Percentiles rank a stretch among this genome's conserved stretches.
Evolutionary conservation across 1,140 invertebrate species (phyloP).

Genomic region (Hyles vespertilio): DNA sequence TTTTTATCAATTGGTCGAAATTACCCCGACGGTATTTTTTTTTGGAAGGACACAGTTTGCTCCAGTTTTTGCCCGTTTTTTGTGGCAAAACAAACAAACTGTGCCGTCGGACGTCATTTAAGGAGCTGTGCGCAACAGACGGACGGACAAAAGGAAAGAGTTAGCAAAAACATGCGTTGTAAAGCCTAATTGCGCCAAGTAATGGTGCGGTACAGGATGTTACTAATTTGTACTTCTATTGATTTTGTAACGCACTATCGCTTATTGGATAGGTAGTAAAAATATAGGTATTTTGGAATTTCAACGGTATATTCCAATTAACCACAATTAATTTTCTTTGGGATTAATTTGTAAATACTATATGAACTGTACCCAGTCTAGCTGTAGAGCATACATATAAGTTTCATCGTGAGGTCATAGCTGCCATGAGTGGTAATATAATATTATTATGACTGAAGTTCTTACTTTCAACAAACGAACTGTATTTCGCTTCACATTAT

Average conservation of each 20-base stretch:
- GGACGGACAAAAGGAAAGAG: conserved; percentile 32
- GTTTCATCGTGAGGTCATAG: too few relatives aligned
- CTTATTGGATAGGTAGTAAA: background rate
- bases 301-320: too few relatives aligned
- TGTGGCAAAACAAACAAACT: conserved; percentile 29
- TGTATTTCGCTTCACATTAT: too few relatives aligned
- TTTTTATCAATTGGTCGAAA: conserved; percentile 24
- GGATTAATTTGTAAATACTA: too few relatives aligned
- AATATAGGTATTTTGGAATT: too few relatives aligned
- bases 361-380: too few relatives aligned
- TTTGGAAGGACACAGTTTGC: conserved; percentile 23
- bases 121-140: conserved; percentile 23
- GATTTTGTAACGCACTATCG: background rate
- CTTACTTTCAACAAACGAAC: too few relatives aligned
- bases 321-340: too few relatives aligned
- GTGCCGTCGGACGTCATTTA: conserved; percentile 13
- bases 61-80: conserved; percentile 35
- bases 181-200: conserved; percentile 31
- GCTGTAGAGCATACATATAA: too few relatives aligned
- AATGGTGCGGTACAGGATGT: conserved; percentile 27
- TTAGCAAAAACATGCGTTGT: conserved; percentile 43
- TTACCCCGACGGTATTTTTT: conserved; percentile 19
- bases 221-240: conserved; percentile 4
- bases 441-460: too few relatives aligned
- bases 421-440: too few relatives aligned